These are phyloP conservation scores for Scaptomyza graminum DNA, from an alignment of 1,140 invertebrate genomes.

Conservation along the genomic window DNA sequence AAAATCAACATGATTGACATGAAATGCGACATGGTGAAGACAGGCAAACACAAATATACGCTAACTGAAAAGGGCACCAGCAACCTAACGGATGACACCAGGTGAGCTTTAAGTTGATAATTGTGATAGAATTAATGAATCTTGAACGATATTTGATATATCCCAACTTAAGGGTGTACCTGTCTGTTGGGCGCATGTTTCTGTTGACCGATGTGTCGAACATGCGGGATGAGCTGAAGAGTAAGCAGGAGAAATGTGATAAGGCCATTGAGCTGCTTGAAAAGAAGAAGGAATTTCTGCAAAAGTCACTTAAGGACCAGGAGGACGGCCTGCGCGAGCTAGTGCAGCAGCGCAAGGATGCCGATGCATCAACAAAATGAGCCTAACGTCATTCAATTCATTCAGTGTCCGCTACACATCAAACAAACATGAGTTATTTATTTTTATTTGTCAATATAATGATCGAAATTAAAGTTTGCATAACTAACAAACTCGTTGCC, in stretches of 20 bases:
- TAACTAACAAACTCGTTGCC: constrained; percentile 96
- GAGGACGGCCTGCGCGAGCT: constrained; percentile 80
- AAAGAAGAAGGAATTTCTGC: constrained; percentile 79
- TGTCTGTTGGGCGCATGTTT: constrained; percentile 83
- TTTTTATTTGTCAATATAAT: constrained; percentile 78
- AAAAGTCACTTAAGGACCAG: constrained; percentile 79
- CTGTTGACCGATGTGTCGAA: constrained; percentile 76
- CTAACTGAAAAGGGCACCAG: constrained; percentile 78
- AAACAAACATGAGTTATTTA: constrained; percentile 64
- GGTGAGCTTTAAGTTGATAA: constrained; percentile 37
- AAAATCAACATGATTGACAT: constrained; percentile 83
- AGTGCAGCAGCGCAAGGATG: constrained; percentile 80
- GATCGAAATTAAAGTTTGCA: constrained; percentile 92
- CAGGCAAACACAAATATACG: constrained; percentile 79
- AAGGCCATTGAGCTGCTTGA: constrained; percentile 73
- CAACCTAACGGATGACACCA: constrained; percentile 67
- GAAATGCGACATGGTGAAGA: constrained; percentile 80
- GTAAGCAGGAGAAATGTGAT: constrained; percentile 81
- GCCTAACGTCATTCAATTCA: constrained; percentile 8
- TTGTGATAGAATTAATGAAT: background rate
- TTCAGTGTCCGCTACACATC: constrained; percentile 17
- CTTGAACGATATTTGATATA: background rate
- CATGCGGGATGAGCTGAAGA: constrained; percentile 74
- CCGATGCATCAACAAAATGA: constrained; percentile 62
- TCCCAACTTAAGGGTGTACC: constrained; percentile 63